These are phyloP conservation scores for Cotesia congregata DNA, from an alignment of 2,888 invertebrate genomes.

Conservation along the genomic window DNA sequence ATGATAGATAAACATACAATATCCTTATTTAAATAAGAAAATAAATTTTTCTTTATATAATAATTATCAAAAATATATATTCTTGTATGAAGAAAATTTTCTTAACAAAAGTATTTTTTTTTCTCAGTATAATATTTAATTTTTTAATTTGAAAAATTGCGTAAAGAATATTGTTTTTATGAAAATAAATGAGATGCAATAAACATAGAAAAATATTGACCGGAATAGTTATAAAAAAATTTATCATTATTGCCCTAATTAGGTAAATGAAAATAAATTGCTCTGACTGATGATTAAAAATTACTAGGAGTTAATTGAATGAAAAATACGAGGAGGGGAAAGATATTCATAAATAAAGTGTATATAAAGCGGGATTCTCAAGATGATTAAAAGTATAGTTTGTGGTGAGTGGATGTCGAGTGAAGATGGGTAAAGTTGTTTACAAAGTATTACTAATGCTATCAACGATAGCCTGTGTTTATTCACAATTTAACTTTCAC, in stretches of 20 bases:
- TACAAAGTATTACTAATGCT: slow-evolving; percentile 12
- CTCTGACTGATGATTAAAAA: not conserved
- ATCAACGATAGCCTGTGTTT: not conserved
- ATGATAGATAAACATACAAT: too few relatives aligned
- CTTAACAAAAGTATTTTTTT: too few relatives aligned
- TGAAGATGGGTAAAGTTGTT: not conserved
- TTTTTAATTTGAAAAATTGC: not conserved
- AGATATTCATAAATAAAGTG: not conserved
- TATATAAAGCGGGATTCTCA: not conserved
- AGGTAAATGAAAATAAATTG: not conserved
- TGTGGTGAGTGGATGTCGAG: not conserved
- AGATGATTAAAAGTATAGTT: not conserved
- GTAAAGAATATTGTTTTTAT: not conserved
- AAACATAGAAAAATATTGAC: not conserved
- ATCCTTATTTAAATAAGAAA: too few relatives aligned
- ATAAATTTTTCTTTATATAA: too few relatives aligned
- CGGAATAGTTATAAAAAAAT: not conserved
- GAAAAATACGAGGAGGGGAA: not conserved
- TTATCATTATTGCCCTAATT: too few relatives aligned
- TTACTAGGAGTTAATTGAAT: not conserved
- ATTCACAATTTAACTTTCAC: slow-evolving; percentile 40
- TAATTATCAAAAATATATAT: too few relatives aligned
- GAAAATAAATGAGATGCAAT: not conserved
- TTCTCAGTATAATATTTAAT: not conserved
- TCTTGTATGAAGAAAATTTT: too few relatives aligned